Evolutionary conservation across 2,888 invertebrate genomes (phyloP).

Genomic region (Caenorhabditis panamensis): DNA sequence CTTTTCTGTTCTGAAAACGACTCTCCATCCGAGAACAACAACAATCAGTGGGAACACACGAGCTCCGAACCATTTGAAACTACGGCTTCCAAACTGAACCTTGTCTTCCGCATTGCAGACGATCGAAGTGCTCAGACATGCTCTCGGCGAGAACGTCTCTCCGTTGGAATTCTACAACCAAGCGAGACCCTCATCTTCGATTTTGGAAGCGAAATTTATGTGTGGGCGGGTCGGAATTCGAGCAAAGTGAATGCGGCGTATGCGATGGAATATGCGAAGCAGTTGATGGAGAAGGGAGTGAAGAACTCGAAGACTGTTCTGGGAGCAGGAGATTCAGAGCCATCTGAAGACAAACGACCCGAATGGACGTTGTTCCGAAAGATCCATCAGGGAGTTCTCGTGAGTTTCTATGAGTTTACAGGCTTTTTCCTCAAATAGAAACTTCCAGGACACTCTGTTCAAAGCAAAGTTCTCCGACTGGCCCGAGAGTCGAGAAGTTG

Average conservation of each 20-base stretch:
- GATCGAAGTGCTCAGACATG: slow-evolving; percentile 44
- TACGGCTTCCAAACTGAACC: slow-evolving; percentile 35
- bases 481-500: slow-evolving; percentile 47
- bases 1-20: slow-evolving; percentile 33
- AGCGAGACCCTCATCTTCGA: slow-evolving; percentile 74
- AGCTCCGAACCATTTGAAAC: slow-evolving; percentile 40
- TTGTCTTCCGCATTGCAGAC: slow-evolving; percentile 47
- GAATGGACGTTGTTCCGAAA: slow-evolving; percentile 64
- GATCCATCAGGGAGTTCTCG: slow-evolving; percentile 65
- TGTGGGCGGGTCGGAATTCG: slow-evolving; percentile 74
- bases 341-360: slow-evolving; percentile 34
- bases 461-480: slow-evolving; percentile 73
- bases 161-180: slow-evolving; percentile 43
- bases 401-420: slow-evolving; percentile 21
- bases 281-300: slow-evolving; percentile 65
- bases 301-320: slow-evolving; percentile 33
- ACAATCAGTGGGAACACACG: neutral
- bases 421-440: too few species aligned
- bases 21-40: neutral
- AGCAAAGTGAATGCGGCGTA: slow-evolving; percentile 65
- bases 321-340: slow-evolving; percentile 42
- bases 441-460: slow-evolving; percentile 72
- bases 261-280: slow-evolving; percentile 71
- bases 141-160: slow-evolving; percentile 34
- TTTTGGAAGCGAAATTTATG: slow-evolving; percentile 78